These are phyloP conservation scores for Vulpes lagopus DNA, from an alignment of 2,113 vertebrate genomes.

Conservation along the genomic window DNA sequence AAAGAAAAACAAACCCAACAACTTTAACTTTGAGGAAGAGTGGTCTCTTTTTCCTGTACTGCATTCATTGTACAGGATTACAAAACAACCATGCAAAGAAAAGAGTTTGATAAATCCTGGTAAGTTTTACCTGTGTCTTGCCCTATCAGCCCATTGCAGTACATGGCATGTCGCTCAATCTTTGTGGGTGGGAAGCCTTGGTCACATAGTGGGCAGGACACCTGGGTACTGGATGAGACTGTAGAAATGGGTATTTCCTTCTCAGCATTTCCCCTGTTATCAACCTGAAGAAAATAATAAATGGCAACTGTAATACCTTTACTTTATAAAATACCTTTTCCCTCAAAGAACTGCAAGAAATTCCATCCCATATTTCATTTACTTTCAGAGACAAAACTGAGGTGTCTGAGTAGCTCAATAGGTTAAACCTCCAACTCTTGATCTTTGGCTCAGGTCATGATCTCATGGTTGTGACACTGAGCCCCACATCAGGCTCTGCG, in stretches of 20 bases:
- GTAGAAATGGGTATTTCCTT: constrained; percentile 56
- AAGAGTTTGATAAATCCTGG: constrained; percentile 70
- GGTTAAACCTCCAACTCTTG: background rate
- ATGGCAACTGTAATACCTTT: constrained; percentile 35
- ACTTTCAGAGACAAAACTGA: constrained; percentile 46
- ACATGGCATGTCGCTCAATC: constrained; percentile 95
- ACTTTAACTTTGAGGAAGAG: constrained; percentile 45
- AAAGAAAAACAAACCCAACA: background rate
- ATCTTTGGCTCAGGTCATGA: background rate
- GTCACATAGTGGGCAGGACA: constrained; percentile 94
- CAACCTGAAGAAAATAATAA: constrained; percentile 82
- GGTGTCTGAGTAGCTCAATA: background rate
- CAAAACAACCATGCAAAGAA: constrained; percentile 52
- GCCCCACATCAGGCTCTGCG: background rate
- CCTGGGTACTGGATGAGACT: constrained; percentile 48
- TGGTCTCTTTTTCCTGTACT: background rate
- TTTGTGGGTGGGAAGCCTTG: constrained; percentile 85
- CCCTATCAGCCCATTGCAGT: constrained; percentile 89
- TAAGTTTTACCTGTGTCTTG: constrained; percentile 70
- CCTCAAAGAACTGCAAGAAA: constrained; percentile 27
- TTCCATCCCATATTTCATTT: constrained; percentile 28
- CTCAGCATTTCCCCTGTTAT: constrained; percentile 75
- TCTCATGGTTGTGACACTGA: background rate
- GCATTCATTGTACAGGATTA: background rate
- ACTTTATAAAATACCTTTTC: constrained; percentile 48